Conservation (phyloP, 2,113 vertebrate genomes). For the Scortum barcoo region DNA sequence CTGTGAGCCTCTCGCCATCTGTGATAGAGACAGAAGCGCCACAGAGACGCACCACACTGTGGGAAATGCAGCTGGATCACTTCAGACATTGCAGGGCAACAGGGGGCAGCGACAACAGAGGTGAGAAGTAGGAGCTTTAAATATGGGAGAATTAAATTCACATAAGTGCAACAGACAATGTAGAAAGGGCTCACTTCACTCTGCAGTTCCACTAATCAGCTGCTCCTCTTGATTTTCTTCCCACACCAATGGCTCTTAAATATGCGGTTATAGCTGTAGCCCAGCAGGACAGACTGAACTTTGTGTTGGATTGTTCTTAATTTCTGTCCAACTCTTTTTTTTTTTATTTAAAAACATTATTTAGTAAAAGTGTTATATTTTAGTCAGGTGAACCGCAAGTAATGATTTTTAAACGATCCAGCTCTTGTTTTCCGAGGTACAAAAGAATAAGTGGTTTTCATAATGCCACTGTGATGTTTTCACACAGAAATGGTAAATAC, state of each 20-base stretch:
- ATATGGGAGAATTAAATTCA: neutral
- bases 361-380: too few species aligned
- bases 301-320: neutral
- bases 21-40: constrained; percentile 29
- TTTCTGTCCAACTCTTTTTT: neutral
- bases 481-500: neutral
- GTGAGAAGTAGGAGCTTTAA: neutral
- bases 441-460: too few species aligned
- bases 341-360: neutral
- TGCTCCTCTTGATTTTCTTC: neutral
- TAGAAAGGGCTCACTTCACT: neutral
- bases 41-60: constrained; percentile 5
- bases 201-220: neutral
- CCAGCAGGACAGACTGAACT: neutral
- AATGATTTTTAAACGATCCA: neutral
- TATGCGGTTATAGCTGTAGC: neutral
- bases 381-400: neutral
- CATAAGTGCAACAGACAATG: neutral
- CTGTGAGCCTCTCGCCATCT: constrained; percentile 14
- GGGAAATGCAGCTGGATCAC: constrained; percentile 35
- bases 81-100: constrained; percentile 8
- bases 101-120: constrained; percentile 11
- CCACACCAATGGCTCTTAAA: neutral
- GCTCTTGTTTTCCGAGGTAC: too few species aligned
- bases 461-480: too few species aligned